phyloP scores from a whole-genome alignment of 2,888 invertebrate species.

The Aromia moschata region DNA sequence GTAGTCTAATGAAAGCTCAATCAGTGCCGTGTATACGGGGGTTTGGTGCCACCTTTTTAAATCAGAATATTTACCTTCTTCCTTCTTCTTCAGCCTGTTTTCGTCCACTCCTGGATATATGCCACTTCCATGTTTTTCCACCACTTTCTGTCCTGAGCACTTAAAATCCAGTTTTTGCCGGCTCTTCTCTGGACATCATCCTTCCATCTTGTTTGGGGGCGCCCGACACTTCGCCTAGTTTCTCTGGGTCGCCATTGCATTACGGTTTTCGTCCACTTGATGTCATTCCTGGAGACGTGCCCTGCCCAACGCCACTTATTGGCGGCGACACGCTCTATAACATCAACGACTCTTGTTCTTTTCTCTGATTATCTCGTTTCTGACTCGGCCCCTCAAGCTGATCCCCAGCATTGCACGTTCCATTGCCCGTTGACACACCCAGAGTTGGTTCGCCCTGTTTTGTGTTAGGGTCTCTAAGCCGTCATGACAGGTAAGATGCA shows the following conservation, averaged over 20 bases:
- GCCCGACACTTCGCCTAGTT: background rate
- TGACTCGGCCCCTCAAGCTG: constrained; percentile 5
- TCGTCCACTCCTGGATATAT: background rate
- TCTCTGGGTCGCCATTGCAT: background rate
- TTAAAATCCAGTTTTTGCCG: background rate
- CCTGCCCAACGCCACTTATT: background rate
- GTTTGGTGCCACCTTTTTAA: no score
- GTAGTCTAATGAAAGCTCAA: no score
- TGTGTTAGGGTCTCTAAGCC: constrained; percentile 1
- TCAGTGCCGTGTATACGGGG: no score
- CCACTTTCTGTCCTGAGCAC: background rate
- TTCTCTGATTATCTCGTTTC: background rate
- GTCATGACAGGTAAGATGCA: background rate
- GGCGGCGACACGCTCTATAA: background rate
- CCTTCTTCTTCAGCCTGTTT: background rate
- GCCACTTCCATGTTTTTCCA: background rate
- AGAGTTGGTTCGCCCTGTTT: background rate
- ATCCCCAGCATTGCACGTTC: background rate
- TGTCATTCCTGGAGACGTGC: background rate
- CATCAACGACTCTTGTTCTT: constrained; percentile 4
- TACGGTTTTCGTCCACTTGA: background rate
- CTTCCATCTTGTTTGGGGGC: constrained; percentile 3
- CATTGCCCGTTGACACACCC: background rate
- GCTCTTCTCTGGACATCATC: background rate
- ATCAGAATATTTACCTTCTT: no score